Conservation (phyloP, 2,113 vertebrate species). For the Corythoichthys intestinalis region DNA sequence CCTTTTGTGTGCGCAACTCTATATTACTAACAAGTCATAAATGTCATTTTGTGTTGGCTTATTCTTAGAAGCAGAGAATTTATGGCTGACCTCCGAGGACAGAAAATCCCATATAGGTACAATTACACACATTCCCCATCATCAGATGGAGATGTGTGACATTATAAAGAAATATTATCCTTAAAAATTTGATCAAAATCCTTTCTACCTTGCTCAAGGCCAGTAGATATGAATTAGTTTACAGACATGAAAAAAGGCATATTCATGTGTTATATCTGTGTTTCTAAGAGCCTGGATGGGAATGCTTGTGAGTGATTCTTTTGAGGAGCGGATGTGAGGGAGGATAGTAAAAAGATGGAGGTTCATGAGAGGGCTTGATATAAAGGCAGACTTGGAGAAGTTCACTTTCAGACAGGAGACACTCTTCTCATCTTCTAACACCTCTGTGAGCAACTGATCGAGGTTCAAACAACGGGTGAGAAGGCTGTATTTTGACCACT, state of each 20-base stretch:
- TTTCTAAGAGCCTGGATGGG: constrained; percentile 53
- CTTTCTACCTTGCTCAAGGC: constrained; percentile 3
- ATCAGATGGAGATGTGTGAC: background rate
- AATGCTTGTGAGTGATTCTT: constrained; percentile 36
- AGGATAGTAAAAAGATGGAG: constrained; percentile 49
- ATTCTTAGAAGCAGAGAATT: constrained; percentile 37
- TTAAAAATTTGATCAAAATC: background rate
- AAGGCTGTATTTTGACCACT: constrained; percentile 15
- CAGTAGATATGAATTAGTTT: background rate
- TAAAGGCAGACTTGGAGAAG: constrained; percentile 49
- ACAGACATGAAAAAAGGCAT: constrained; percentile 29
- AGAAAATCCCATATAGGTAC: background rate
- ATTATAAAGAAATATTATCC: too few species aligned
- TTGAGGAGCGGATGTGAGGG: constrained; percentile 57
- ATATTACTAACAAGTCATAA: constrained; percentile 37
- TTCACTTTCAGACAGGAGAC: constrained; percentile 37
- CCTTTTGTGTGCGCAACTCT: constrained; percentile 17
- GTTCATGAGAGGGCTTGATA: constrained; percentile 50
- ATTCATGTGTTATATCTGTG: constrained; percentile 48
- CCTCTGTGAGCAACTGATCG: constrained; percentile 26
- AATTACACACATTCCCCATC: background rate
- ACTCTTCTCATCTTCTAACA: constrained; percentile 40
- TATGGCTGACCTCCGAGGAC: constrained; percentile 39
- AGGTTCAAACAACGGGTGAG: constrained; percentile 50
- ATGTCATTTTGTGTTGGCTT: constrained; percentile 44